Evolutionary conservation across 2,113 vertebrate genomes (phyloP).

Genomic region (Pollachius pollachius): DNA sequence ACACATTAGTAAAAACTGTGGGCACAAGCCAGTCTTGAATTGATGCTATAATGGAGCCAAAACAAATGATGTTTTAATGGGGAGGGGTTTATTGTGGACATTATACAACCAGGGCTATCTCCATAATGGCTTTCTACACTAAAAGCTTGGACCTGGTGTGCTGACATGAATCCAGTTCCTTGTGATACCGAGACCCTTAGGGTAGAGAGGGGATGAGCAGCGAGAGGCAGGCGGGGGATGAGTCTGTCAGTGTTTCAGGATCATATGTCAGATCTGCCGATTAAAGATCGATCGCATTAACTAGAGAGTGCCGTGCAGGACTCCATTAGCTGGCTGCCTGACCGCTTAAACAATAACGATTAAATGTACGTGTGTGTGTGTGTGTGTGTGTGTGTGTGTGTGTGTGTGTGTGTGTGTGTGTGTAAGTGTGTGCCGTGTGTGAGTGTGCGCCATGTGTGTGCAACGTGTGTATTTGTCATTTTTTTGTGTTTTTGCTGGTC

Average conservation of each 20-base stretch:
- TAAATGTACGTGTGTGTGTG: conserved; percentile 10
- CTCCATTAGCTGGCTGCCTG: conserved; percentile 55
- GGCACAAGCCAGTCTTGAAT: too few relatives aligned
- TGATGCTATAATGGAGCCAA: too few relatives aligned
- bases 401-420: neutral
- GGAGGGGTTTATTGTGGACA: too few relatives aligned
- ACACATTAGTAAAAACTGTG: too few relatives aligned
- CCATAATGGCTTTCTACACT: too few relatives aligned
- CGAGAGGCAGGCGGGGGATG: conserved; percentile 33
- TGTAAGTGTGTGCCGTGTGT: neutral
- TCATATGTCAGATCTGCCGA: conserved; percentile 62
- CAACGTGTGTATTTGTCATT: neutral
- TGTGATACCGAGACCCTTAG: neutral
- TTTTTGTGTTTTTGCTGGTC: too few relatives aligned
- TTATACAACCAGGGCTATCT: too few relatives aligned
- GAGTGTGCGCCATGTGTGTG: neutral
- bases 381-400: conserved; percentile 15
- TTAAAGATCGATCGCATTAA: conserved; percentile 63
- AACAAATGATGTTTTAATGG: too few relatives aligned
- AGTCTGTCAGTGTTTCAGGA: conserved; percentile 54
- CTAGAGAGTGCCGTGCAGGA: conserved; percentile 52
- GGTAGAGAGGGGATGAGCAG: conserved; percentile 6
- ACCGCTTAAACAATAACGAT: conserved; percentile 7
- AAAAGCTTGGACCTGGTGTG: too few relatives aligned
- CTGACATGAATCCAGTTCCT: too few relatives aligned